Base-by-base conservation (phyloP, 1,140 invertebrate genomes). In the Aleiodes sp. region DNA sequence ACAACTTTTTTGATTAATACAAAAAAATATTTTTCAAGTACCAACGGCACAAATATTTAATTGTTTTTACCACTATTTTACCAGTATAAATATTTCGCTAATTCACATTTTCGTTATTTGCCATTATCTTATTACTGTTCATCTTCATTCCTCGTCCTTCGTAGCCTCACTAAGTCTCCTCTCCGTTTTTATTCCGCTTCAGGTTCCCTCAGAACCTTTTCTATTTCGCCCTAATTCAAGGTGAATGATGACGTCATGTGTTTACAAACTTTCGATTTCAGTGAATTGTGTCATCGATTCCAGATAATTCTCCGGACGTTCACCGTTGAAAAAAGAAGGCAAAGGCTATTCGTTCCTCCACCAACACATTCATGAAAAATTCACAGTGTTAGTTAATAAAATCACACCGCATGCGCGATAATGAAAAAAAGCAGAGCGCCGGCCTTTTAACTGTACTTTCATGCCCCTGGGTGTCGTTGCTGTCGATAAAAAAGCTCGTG, bases 401-500 rank as follows among this genome's bases (percentile, higher is more conserved):
- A 28, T 68, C 28, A 24, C 8, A n/a, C 75, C 80, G 80, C 81
- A 81, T 81, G 80, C 81, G 80, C 80, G 71, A 75, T 80, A 74
- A 74, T 52, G 77, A 79, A 82, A 83, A 78, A 74, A 71, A 74
- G 70, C 64, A 72, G 68, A 67, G 74, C 71, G 71, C 52, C 70
- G 71, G 76, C 74, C 76, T 72, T 76, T 75, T 74, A n/a, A 74
- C 73, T 76, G 74, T 75, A 70, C 71, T 77, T 74, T 77, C 72
- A 71, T 66, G 62, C 66, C 75, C 73, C 33, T 37, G 52, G 52
- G 14, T 64, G 65, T 63, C 61, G 65, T 68, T 39, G 64, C 43
- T 70, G 75, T 75, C 77, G 80, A 82, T 81, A 81, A 82, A 82
- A 82, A 82, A 80, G 79, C 78, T 79, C 64, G 68, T 28, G 73